A percentile compares a stretch with the other conserved stretches of the same genome.
These are phyloP conservation scores for Barbus barbus DNA, from an alignment of 2,113 vertebrate genomes.

Conservation along the genomic window DNA sequence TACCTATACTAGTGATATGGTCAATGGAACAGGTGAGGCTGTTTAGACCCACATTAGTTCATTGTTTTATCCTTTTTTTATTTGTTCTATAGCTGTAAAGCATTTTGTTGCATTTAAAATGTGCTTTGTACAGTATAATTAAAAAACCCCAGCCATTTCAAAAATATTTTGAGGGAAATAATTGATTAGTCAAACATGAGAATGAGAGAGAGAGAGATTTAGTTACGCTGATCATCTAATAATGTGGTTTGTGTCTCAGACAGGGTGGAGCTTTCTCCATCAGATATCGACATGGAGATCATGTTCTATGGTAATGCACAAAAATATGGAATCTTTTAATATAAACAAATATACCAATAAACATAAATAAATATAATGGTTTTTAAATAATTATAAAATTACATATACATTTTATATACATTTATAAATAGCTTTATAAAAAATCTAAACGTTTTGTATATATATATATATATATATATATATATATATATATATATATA, in stretches of 20 bases:
- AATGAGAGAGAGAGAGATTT: neutral
- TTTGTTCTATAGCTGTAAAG: neutral
- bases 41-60: neutral
- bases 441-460: neutral
- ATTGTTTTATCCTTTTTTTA: neutral
- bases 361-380: neutral
- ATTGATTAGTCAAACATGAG: neutral
- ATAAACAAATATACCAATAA: neutral
- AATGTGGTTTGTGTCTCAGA: conserved; percentile 36
- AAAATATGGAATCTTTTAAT: neutral
- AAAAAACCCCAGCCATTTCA: too few species aligned
- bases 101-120: too few species aligned
- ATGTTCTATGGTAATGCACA: conserved; percentile 15
- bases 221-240: neutral
- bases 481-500: too few species aligned
- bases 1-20: neutral
- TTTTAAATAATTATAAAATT: neutral
- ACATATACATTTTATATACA: too few species aligned
- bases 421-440: neutral
- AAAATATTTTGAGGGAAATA: neutral
- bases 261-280: conserved; percentile 17
- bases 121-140: neutral
- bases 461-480: too few species aligned
- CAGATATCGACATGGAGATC: conserved; percentile 12
- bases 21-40: conserved; percentile 42